These are phyloP conservation scores for Tachysurus vachellii DNA, from an alignment of 2,113 vertebrate genomes.

Conservation along the genomic window DNA sequence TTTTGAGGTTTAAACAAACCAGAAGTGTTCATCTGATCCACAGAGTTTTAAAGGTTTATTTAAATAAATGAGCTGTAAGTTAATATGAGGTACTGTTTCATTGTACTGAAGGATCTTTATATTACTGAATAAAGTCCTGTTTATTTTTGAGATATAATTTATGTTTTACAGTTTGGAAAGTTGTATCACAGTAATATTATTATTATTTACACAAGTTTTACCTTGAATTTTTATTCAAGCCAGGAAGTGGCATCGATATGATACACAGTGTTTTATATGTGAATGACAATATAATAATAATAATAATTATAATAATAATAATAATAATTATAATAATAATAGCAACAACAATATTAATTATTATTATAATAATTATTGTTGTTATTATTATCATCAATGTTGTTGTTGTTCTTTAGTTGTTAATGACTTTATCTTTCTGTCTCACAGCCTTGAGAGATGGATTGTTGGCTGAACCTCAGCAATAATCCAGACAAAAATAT, in stretches of 20 bases:
- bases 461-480: constrained; percentile 69
- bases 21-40: not conserved
- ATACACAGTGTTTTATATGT: too few relatives aligned
- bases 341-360: too few relatives aligned
- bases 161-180: not conserved
- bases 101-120: not conserved
- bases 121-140: not conserved
- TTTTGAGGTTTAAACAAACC: not conserved
- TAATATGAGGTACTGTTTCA: not conserved
- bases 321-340: too few relatives aligned
- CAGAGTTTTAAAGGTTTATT: not conserved
- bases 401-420: not conserved
- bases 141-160: not conserved
- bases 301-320: too few relatives aligned
- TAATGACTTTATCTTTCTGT: not conserved
- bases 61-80: not conserved
- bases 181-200: not conserved
- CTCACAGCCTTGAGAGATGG: constrained; percentile 70
- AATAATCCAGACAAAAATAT: constrained; percentile 66
- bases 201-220: not conserved
- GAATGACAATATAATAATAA: too few relatives aligned
- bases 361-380: constrained; percentile 2
- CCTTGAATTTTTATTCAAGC: too few relatives aligned
- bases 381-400: not conserved
- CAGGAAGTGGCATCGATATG: too few relatives aligned